These are phyloP conservation scores for Smittia sp. DNA, from an alignment of 2,888 invertebrate genomes.

Conservation along the genomic window DNA sequence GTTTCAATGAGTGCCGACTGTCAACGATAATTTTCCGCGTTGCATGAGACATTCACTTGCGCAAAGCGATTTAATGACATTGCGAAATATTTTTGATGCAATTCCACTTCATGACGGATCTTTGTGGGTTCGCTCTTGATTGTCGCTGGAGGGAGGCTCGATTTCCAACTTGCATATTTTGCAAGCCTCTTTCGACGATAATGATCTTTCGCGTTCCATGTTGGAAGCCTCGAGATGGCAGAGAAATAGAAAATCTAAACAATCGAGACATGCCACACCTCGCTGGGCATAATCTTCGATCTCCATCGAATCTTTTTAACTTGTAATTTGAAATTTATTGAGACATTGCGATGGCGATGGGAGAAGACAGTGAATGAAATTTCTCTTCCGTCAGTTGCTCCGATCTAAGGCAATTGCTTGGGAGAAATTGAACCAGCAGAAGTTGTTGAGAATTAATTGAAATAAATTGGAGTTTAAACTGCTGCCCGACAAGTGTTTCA, in stretches of 20 bases:
- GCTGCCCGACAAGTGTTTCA: not conserved
- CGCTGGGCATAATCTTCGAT: not conserved
- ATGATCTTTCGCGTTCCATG: not conserved
- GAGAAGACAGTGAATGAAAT: too few species aligned
- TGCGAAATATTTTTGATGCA: not conserved
- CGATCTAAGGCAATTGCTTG: not conserved
- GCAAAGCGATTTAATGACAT: not conserved
- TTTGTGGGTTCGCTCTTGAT: not conserved
- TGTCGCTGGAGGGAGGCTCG: too few species aligned
- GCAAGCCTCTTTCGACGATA: not conserved
- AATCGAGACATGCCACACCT: slow-evolving; percentile 7
- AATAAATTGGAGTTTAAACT: not conserved
- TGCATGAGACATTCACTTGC: not conserved
- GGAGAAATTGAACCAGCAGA: slow-evolving; percentile 3
- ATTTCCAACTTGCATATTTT: too few species aligned
- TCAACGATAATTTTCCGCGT: not conserved
- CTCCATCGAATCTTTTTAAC: too few species aligned
- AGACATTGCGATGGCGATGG: not conserved
- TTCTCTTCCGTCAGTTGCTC: too few species aligned
- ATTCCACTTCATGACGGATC: not conserved
- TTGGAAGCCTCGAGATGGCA: not conserved
- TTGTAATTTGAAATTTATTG: slow-evolving; percentile 10
- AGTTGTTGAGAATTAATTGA: not conserved
- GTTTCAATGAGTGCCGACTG: too few species aligned
- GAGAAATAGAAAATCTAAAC: not conserved